Conservation (phyloP, 2,113 vertebrate species). For the Ictalurus furcatus region DNA sequence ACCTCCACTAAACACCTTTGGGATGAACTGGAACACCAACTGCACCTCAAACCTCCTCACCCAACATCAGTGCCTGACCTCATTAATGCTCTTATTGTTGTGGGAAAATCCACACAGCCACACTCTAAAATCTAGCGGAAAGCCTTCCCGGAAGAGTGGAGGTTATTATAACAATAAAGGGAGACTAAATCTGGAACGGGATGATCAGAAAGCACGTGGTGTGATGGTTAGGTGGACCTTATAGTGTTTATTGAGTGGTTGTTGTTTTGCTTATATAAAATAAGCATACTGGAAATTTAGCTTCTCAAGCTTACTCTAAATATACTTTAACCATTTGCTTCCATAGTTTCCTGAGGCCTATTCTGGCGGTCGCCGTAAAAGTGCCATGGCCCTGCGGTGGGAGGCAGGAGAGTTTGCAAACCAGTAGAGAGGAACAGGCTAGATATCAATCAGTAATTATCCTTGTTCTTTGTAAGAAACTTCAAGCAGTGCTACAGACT, state of each 20-base stretch:
- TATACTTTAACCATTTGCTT: conserved; percentile 37
- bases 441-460: conserved; percentile 47
- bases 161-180: not conserved
- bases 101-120: not conserved
- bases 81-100: not conserved
- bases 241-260: not conserved
- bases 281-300: not conserved
- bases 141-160: not conserved
- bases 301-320: not conserved
- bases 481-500: conserved; percentile 57
- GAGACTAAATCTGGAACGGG: no score
- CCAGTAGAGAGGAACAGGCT: conserved; percentile 57
- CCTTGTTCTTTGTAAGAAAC: conserved; percentile 49
- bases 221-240: not conserved
- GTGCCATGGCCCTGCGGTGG: conserved; percentile 76
- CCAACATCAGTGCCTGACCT: not conserved
- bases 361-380: conserved; percentile 70
- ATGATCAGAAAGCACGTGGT: not conserved
- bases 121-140: not conserved
- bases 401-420: conserved; percentile 74
- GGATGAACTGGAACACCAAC: not conserved
- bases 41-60: not conserved
- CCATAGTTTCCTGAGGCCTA: conserved; percentile 70
- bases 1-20: no score
- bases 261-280: not conserved